These are phyloP conservation scores for Ataeniobius toweri DNA, from an alignment of 2,797 vertebrate species.

Conservation along the genomic window DNA sequence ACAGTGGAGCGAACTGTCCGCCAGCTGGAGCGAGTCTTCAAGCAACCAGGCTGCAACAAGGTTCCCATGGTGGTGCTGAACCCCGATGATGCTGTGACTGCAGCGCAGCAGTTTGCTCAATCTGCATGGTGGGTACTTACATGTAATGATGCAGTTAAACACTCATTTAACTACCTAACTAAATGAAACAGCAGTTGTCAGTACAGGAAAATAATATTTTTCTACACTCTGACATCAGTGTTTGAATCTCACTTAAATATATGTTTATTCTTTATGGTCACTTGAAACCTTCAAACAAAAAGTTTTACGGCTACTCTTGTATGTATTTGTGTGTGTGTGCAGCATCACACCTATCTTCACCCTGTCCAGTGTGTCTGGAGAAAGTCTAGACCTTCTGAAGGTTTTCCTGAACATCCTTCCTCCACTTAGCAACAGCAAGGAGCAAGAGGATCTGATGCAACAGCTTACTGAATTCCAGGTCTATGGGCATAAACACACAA, in stretches of 20 bases:
- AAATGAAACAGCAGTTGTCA: background rate
- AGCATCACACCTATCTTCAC: conserved; percentile 96
- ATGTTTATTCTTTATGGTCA: background rate
- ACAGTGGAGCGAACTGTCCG: conserved; percentile 92
- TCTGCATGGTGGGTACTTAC: conserved; percentile 63
- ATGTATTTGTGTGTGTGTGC: conserved; percentile 11
- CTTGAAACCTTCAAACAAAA: background rate
- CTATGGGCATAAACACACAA: conserved; percentile 16
- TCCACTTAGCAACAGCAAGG: conserved; percentile 94
- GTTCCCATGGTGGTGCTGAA: conserved; percentile 89
- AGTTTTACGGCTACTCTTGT: background rate
- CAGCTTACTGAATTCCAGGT: conserved; percentile 97
- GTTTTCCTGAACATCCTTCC: conserved; percentile 95
- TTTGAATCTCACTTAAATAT: background rate
- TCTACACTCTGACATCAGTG: background rate
- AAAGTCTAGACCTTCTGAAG: conserved; percentile 92
- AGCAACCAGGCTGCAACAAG: conserved; percentile 97
- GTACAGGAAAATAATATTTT: background rate
- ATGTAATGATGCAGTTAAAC: background rate
- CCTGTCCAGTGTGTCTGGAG: conserved; percentile 92
- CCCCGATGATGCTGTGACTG: conserved; percentile 92
- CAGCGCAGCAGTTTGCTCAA: conserved; percentile 94
- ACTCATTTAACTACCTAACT: background rate
- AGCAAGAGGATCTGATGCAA: conserved; percentile 98
- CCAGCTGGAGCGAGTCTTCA: conserved; percentile 92